Evolutionary conservation across 2,797 vertebrate species (phyloP), one percentile per base, ranked within the genome.

Genomic region (Micropoecilia bifurca): DNA sequence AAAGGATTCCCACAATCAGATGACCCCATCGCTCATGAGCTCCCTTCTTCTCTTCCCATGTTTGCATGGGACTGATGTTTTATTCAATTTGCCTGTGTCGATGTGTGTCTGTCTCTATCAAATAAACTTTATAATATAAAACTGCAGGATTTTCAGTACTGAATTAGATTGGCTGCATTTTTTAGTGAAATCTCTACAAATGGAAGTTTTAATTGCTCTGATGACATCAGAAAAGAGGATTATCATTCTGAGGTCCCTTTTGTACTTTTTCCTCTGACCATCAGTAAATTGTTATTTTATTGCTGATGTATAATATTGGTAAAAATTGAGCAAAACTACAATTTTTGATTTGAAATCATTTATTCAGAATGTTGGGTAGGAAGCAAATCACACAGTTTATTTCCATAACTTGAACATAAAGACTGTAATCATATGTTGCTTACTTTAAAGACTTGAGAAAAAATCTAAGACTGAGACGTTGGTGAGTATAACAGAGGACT

Each of bases 1-100:
- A 48, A 39, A 84, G 72, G 57, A 71, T 76, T 83, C 77, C 43
- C 30, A 48, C 82, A 43, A 63, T 85, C 73, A 77, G 76, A 81
- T 79, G 84, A 88, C 83, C 72, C 76, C 78, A 36, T 66, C 28
- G 0, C 48, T 79, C 77, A 45, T 45, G 69, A 4, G 39, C 63
- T 75, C 83, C 79, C 59, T 87, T 80, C 71, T 33, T 33, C 33
- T 33, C 33, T 33, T 33, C 33, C 33, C 33, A 33, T 33, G 33
- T 3, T 1, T 1, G 3, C 33, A 33, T 33, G 33, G 33, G 33
- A 33, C 33, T 33, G 33, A 1, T 33, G 33, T 33, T 33, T 33
- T 33, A 33, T 33, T 33, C 33, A 3, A 3, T 33, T 33, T 33
- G 33, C 3, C 33, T 33, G 33, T 33, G 33, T 33, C 33, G 33